phyloP scores from a whole-genome alignment of 2,113 vertebrate species.

The Colaptes auratus region DNA sequence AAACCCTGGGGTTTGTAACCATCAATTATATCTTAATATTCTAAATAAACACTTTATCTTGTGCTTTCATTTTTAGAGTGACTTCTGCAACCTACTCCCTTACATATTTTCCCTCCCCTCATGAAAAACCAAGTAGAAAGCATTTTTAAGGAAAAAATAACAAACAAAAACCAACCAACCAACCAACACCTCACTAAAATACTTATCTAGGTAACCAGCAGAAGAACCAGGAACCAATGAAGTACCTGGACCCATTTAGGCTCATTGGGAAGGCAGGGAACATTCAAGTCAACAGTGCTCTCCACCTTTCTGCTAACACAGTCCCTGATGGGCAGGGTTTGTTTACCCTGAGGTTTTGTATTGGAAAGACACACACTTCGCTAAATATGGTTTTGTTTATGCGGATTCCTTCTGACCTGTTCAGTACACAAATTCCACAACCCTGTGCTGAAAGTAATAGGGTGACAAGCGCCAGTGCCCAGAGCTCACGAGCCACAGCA shows the following conservation, averaged over 20 bases:
- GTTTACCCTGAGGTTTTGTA: conserved; percentile 31
- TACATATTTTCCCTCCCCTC: neutral
- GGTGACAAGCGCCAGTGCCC: neutral
- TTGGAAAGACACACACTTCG: neutral
- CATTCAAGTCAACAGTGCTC: neutral
- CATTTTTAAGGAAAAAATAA: neutral
- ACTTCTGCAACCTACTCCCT: neutral
- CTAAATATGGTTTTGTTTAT: neutral
- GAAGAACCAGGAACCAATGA: neutral
- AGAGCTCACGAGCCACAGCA: neutral
- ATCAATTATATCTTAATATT: neutral
- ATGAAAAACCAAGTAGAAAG: neutral
- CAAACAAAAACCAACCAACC: no score
- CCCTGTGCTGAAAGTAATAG: neutral
- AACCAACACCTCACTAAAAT: neutral
- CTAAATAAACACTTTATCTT: neutral
- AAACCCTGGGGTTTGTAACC: neutral
- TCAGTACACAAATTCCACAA: neutral
- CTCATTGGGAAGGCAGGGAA: neutral
- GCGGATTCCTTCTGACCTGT: neutral
- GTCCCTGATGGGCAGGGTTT: neutral
- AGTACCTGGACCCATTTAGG: neutral
- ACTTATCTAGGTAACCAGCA: neutral
- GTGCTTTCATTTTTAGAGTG: neutral
- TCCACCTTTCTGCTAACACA: neutral